Evolutionary conservation across 2,888 invertebrate genomes (phyloP), one percentile per base, ranked within the genome.

Genomic region (Drosophila affinis): DNA sequence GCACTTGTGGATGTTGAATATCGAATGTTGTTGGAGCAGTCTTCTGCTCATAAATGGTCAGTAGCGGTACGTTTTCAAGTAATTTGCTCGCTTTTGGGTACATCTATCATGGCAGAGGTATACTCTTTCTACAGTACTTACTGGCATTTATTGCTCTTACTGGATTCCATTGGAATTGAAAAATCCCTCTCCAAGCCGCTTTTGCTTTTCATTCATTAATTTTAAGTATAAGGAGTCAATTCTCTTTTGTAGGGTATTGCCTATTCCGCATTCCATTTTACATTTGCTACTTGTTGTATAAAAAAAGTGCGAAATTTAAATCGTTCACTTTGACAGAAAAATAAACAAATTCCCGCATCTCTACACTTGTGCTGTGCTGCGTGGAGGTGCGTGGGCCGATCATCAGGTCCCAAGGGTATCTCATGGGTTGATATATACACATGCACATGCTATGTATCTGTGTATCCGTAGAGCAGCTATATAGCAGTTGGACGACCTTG

Each of bases 401-500:
- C 46, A 68, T 53, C 54, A 45, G 54, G 51, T 44, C 52, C 71
- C 74, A 74, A 74, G 74, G 74, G 76, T 74, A 74, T 53, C 34
- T 14, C 48, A 70, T 63, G 67, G 67, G 55, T 32, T 60, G 58
- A 48, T 73, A 58, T 48, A 24, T 21, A 55, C 34, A 29, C 17
- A 34, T 21, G 45, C 52, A 44, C 3, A 21, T 21, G 21, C 0
- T 54, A 52, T 70, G 47, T 62, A 44, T 48, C n/a, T 21, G 58
- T 59, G 71, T 72, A 74, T 73, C 65, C 74, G 72, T 71, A 67
- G 29, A 29, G 29, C 29, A 9, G 29, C 0, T 29, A 29, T 29
- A 29, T 29, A 29, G 29, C 29, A 29, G 29, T 75, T 68, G 58
- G 70, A 55, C 70, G 87, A 86, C 82, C 82, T 88, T 82, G 82